Evolutionary conservation across 2,888 invertebrate genomes (phyloP), one percentile per base, ranked within the genome.

Genomic region (Entomobrya multifasciata): DNA sequence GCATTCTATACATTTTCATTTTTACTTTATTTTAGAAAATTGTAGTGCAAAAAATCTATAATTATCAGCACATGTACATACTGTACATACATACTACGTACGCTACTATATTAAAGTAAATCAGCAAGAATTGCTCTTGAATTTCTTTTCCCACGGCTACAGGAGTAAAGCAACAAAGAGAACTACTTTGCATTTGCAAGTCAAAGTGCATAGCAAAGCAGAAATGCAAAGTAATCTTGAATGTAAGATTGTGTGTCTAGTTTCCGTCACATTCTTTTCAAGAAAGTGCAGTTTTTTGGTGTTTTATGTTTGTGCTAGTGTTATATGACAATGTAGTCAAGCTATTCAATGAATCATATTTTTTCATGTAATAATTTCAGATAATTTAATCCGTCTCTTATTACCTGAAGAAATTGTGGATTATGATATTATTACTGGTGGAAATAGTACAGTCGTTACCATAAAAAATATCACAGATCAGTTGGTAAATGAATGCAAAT

Each of bases 371-470:
- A 65, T 25, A 60, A 8, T 72, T 44, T 70, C 22, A 88, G 88
- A 88, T 41, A 55, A 81, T 36, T 76, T 70, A 17, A 79, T 88
- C n/a, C 72, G 88, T n/a, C 60, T 82, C 4, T 60, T 47, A 8
- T 41, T 27, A 44, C 25, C 47, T 20, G 52, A 30, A 11, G 17
- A 57, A 8, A 60, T 88, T 41, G 44, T 76, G 11, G 27, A 81
- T 15, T 72, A 85, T 20, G 70, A 88, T 25, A 72, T 86, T 20
- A 13, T 13, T 0, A 55, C 52, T 52, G 62, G 70, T 2, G 17
- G 1, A 1, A 77, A 78, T 30, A n/a, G 4, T 17, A 70, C 70
- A 11, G 57, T 62, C 0, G 27, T 86, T 5, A 20, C 65, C 20
- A 30, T 70, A 2, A 57, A 74, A 27, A 60, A 55, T n/a, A 70